These are phyloP conservation scores for Tryphoninae sp. DNA, from an alignment of 2,888 invertebrate genomes.

Conservation along the genomic window DNA sequence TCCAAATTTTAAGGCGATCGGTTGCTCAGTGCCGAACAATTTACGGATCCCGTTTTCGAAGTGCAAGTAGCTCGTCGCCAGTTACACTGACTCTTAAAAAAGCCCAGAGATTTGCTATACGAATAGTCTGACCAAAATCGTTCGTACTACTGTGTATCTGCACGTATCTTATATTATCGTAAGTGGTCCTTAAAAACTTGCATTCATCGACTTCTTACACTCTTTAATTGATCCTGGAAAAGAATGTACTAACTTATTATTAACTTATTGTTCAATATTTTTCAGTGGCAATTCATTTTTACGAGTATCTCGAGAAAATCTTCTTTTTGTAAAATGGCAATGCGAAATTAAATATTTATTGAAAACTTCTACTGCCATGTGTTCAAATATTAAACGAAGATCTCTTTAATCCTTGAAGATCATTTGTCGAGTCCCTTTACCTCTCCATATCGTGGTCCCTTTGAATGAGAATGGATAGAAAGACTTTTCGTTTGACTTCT, in stretches of 20 bases:
- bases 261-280: too few species aligned
- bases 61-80: too few species aligned
- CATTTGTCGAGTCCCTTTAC: slow-evolving; percentile 18
- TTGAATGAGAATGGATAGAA: slow-evolving; percentile 32
- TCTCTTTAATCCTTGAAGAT: slow-evolving; percentile 21
- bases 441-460: slow-evolving; percentile 35
- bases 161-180: neutral
- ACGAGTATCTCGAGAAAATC: too few species aligned
- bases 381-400: neutral
- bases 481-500: slow-evolving; percentile 70
- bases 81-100: too few species aligned
- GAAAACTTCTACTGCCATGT: neutral
- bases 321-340: too few species aligned
- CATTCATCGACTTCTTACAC: too few species aligned
- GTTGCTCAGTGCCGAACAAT: too few species aligned
- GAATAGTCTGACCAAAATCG: neutral
- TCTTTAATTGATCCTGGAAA: too few species aligned
- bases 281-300: too few species aligned
- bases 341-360: neutral
- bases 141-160: slow-evolving; percentile 3
- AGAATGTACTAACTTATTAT: too few species aligned
- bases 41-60: too few species aligned
- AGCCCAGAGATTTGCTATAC: neutral
- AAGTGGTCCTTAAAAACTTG: neutral
- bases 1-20: too few species aligned